Evolutionary conservation across 2,113 vertebrate species (phyloP).

Genomic region (Dascyllus trimaculatus): DNA sequence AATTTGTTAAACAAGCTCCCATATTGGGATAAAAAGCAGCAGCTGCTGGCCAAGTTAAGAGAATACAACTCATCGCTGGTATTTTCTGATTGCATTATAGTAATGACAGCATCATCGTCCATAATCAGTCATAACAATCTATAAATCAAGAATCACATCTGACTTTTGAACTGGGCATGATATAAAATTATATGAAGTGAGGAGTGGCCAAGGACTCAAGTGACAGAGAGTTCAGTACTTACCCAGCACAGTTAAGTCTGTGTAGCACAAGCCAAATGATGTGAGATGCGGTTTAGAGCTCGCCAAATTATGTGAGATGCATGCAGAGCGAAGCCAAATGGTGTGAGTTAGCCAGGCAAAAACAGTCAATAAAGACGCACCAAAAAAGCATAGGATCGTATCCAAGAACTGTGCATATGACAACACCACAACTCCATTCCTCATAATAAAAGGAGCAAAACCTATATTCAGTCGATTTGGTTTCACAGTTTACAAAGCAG

Average conservation of each 20-base stretch:
- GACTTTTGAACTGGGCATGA: slow-evolving; percentile 28
- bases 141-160: slow-evolving; percentile 39
- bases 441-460: slow-evolving; percentile 28
- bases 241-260: slow-evolving; percentile 49
- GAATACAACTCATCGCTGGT: neutral
- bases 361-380: slow-evolving; percentile 63
- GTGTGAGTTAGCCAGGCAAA: slow-evolving; percentile 44
- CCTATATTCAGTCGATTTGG: slow-evolving; percentile 36
- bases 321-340: slow-evolving; percentile 59
- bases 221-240: slow-evolving; percentile 54
- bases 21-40: neutral
- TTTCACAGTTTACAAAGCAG: slow-evolving; percentile 59
- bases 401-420: slow-evolving; percentile 46
- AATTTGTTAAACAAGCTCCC: slow-evolving; percentile 20
- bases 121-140: slow-evolving; percentile 15
- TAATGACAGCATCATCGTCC: slow-evolving; percentile 17
- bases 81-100: slow-evolving; percentile 6
- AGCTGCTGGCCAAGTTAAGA: neutral
- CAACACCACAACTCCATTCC: slow-evolving; percentile 34
- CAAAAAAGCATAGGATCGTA: slow-evolving; percentile 34
- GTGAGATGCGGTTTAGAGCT: slow-evolving; percentile 58
- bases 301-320: slow-evolving; percentile 76
- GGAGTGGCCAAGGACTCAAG: slow-evolving; percentile 24
- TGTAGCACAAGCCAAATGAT: slow-evolving; percentile 72
- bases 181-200: slow-evolving; percentile 38